Percentiles rank a stretch among this genome's conserved stretches.
These are phyloP conservation scores for Saxicola maurus DNA, from an alignment of 2,797 vertebrate genomes.

Conservation along the genomic window DNA sequence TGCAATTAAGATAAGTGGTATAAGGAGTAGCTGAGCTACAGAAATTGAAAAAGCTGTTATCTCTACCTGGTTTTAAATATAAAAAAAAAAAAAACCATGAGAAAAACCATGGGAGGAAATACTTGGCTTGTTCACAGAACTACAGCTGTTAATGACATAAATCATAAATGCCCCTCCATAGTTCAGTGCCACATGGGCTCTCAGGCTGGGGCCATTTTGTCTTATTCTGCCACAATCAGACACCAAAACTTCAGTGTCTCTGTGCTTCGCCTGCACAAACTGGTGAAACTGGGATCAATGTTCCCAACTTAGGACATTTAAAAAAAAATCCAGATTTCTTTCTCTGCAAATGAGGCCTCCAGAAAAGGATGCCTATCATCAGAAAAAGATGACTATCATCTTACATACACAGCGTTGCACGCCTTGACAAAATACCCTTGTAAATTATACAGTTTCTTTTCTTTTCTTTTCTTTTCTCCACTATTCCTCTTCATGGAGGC, in stretches of 20 bases:
- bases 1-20: not conserved
- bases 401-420: fast-evolving
- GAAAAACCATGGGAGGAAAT: not conserved
- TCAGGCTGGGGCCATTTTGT: not conserved
- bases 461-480: not conserved
- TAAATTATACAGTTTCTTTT: not conserved
- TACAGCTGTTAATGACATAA: not conserved
- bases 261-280: not conserved
- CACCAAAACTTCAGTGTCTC: not conserved
- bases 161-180: not conserved
- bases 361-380: not conserved
- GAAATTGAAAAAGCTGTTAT: not conserved
- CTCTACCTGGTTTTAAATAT: not conserved
- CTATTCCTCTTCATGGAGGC: not conserved
- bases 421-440: not conserved
- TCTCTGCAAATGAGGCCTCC: not conserved
- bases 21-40: not conserved
- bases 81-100: not conserved
- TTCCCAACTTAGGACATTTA: not conserved
- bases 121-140: not conserved
- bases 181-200: not conserved
- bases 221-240: not conserved
- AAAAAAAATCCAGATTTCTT: not conserved
- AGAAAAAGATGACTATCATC: not conserved
- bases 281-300: not conserved